Evolutionary conservation across 2,888 invertebrate genomes (phyloP), one percentile per base, ranked within the genome.

Genomic region (Mythimna impura): DNA sequence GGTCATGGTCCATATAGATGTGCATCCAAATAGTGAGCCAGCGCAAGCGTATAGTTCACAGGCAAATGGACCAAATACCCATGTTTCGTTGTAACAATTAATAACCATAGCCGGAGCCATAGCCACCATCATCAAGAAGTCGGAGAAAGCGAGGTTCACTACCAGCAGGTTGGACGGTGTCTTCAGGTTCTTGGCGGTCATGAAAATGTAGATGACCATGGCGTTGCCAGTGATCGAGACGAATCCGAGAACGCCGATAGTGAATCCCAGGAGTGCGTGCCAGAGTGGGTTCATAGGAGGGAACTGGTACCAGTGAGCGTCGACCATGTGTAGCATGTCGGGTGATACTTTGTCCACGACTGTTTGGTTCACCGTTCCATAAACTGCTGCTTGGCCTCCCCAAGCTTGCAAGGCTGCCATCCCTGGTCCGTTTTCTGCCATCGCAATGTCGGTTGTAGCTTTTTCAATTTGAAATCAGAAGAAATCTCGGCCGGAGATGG

Each of bases 1-100:
- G 14, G 98, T 98, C 98, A 99, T 98, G 43, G 98, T 98, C 98
- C 99, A 99, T 89, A 99, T 99, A 76, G 99, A 99, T 87, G 97
- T 97, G 91, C 98, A 98, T 77, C 99, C 99, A 90, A 98, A 99
- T 74, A 99, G 96, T 57, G 99, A 99, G 50, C 99, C 99, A 67
- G 97, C 96, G 95, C 98, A 97, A 58, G 97, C 99, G 92, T 99
- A 99, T 4, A 99, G 89, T 93, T 99, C 98, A 92, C 99, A 99
- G 93, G 98, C 97, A 76, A 98, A 95, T 50, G 98, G 93, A 97
- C 97, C 97, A 81, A 97, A 96, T 78, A 97, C 97, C 97, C 97
- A 97, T 43, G 97, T 97, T 94, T 98, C 98, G 88, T 98, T 96
- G 91, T 98, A 98, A 91, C 98, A 98, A 92, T 98, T 98, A 84